Conservation (phyloP, 1,140 invertebrate genomes). For the Acromyrmex heyeri region DNA sequence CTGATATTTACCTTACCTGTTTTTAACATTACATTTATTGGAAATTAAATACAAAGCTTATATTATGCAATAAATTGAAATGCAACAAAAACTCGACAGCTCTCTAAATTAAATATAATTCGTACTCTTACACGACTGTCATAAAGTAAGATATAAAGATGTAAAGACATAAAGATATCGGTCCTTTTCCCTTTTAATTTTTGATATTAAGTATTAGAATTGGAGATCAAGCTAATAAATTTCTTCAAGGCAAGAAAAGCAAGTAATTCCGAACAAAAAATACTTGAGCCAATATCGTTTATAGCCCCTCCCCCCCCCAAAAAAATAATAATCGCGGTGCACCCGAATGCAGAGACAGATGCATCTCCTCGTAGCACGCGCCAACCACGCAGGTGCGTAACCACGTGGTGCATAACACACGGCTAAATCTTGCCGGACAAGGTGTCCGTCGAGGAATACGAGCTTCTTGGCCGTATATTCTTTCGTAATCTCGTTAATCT, state of each 20-base stretch:
- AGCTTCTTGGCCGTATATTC: conserved; percentile 37
- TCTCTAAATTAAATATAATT: background rate
- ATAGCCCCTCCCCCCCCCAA: background rate
- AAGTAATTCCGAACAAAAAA: background rate
- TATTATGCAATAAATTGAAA: background rate
- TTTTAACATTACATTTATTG: background rate
- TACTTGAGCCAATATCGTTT: conserved; percentile 5
- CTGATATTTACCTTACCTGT: too few relatives aligned
- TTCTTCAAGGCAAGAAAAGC: background rate
- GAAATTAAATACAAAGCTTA: background rate
- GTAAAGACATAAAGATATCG: background rate
- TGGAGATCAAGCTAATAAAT: background rate
- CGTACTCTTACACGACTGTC: background rate
- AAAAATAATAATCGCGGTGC: background rate
- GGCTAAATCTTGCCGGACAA: conserved; percentile 76
- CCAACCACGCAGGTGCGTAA: conserved; percentile 75
- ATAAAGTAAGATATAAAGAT: background rate
- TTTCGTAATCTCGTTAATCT: conserved; percentile 47
- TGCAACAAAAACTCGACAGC: background rate
- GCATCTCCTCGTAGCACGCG: conserved; percentile 75
- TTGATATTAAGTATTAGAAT: background rate
- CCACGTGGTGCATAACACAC: conserved; percentile 44
- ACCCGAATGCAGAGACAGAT: conserved; percentile 68
- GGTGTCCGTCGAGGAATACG: conserved; percentile 57
- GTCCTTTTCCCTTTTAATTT: background rate